Evolutionary conservation across 2,797 vertebrate genomes (phyloP).

Genomic region (Poecilia wingei): DNA sequence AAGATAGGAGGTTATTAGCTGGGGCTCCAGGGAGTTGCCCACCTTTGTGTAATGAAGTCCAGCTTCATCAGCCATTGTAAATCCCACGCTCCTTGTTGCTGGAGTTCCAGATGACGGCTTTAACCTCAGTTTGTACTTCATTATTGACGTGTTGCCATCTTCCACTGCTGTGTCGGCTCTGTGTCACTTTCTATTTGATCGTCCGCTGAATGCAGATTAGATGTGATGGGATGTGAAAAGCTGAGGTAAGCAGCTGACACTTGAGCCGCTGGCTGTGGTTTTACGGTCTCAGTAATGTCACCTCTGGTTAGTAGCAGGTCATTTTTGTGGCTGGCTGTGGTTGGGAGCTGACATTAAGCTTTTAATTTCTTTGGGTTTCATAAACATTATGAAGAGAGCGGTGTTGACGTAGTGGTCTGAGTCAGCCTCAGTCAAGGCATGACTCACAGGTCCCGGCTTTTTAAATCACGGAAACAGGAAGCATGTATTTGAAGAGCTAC

Average conservation of each 20-base stretch:
- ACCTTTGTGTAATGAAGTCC: background rate
- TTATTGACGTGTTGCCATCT: background rate
- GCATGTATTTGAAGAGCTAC: background rate
- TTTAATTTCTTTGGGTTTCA: slow-evolving; percentile 6
- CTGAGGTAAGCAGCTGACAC: background rate
- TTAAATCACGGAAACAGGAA: slow-evolving; percentile 21
- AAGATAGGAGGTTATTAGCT: background rate
- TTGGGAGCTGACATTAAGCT: background rate
- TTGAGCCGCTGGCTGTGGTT: background rate
- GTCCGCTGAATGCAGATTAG: background rate
- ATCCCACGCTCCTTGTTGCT: background rate
- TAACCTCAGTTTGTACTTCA: background rate
- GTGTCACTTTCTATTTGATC: background rate
- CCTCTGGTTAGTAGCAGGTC: background rate
- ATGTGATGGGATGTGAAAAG: slow-evolving; percentile 5
- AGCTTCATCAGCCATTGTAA: background rate
- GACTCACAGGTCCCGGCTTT: slow-evolving; percentile 41
- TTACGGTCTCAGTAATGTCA: background rate
- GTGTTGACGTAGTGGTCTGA: slow-evolving; percentile 9
- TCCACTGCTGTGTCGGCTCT: background rate
- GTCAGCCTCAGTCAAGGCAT: slow-evolving; percentile 30
- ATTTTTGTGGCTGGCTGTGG: background rate
- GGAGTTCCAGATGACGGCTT: background rate
- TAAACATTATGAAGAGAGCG: background rate
- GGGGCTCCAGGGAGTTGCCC: background rate